phyloP scores from a whole-genome alignment of 2,113 vertebrate species.

The Anoplopoma fimbria region DNA sequence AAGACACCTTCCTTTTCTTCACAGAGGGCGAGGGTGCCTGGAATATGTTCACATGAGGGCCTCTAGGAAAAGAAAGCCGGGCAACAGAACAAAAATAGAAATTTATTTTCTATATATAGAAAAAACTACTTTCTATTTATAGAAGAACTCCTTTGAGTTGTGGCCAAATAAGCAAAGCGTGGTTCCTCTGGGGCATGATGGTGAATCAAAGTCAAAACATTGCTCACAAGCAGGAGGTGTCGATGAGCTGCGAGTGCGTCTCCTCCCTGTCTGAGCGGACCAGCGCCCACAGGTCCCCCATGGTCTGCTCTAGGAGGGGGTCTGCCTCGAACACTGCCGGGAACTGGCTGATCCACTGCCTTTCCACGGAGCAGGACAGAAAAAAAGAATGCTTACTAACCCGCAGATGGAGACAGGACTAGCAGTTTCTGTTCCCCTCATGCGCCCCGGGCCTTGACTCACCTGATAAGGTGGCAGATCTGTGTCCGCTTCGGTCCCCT shows the following conservation, averaged over 20 bases:
- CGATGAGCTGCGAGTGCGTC: conserved; percentile 79
- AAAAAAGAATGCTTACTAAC: conserved; percentile 60
- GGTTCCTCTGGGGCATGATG: background rate
- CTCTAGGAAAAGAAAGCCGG: conserved; percentile 65
- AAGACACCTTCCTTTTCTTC: conserved; percentile 94
- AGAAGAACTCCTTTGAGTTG: background rate
- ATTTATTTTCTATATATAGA: conserved; percentile 8
- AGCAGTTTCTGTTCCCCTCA: conserved; percentile 32
- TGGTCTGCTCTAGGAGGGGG: conserved; percentile 85
- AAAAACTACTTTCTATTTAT: conserved; percentile 15
- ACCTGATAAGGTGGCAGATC: conserved; percentile 85
- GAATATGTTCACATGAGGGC: conserved; percentile 70
- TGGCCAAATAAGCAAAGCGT: conserved; percentile 1
- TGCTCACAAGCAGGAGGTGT: conserved; percentile 86
- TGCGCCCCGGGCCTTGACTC: conserved; percentile 55
- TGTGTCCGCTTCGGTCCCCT: conserved; percentile 75
- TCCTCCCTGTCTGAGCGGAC: conserved; percentile 82
- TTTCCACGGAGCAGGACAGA: conserved; percentile 67
- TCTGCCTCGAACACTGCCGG: conserved; percentile 86
- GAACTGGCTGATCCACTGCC: conserved; percentile 89
- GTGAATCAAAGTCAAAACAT: conserved; percentile 16
- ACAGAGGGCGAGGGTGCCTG: conserved; percentile 86
- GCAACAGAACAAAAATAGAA: conserved; percentile 5
- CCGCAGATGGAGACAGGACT: conserved; percentile 46
- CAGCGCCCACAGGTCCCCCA: conserved; percentile 87